Evolutionary conservation across 2,113 vertebrate genomes (phyloP).

Genomic region (Apteryx owenii): DNA sequence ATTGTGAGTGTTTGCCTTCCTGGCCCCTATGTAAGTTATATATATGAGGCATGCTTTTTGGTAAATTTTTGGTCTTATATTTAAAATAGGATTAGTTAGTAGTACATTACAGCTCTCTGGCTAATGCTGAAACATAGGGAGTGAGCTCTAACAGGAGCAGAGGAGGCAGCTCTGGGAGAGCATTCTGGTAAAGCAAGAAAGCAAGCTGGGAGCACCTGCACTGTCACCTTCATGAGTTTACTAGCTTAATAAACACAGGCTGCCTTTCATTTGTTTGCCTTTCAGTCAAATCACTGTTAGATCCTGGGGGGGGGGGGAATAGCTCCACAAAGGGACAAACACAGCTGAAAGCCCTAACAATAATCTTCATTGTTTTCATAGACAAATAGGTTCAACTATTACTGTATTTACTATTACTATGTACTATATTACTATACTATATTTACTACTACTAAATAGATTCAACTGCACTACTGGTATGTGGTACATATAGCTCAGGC

Average conservation of each 20-base stretch:
- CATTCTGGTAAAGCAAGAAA: background rate
- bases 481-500: background rate
- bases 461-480: background rate
- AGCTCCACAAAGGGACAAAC: background rate
- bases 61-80: background rate
- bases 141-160: background rate
- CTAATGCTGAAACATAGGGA: background rate
- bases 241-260: background rate
- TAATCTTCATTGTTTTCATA: background rate
- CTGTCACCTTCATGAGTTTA: background rate
- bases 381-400: background rate
- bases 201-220: background rate
- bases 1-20: background rate
- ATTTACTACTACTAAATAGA: background rate
- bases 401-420: background rate
- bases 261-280: constrained; percentile 7
- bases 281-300: background rate
- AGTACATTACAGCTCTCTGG: background rate
- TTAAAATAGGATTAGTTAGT: background rate
- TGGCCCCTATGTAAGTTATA: background rate
- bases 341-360: background rate
- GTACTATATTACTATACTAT: background rate
- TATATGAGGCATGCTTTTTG: background rate
- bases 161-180: background rate
- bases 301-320: background rate